Evolutionary conservation across 2,888 invertebrate genomes (phyloP), one percentile per base, ranked within the genome.

Genomic region (Emmelina monodactyla): DNA sequence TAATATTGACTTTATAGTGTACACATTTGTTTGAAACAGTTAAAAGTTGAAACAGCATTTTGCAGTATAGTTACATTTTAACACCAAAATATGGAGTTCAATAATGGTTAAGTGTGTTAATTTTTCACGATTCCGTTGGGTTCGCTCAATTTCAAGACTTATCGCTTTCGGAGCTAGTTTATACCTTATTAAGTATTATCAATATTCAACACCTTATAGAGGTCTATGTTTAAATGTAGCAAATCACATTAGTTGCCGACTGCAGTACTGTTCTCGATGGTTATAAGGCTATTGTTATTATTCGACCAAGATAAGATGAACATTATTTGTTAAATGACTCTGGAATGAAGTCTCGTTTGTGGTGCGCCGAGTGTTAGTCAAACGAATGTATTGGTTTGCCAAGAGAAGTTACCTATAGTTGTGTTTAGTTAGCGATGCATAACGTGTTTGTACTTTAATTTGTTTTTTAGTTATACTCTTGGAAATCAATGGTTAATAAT

Each of bases 401-500:
- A 73, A 75, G 78, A 76, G 73, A 75, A 78, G 79, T 79, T 79
- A 79, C 79, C 79, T 73, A 75, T 73, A 78, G 71, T 78, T 76
- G 75, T 75, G 75, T 76, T 76, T 69, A 76, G 69, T 73, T 79
- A 78, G 73, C 69, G 61, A 75, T 75, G 71, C 78, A 76, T 78
- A 79, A 78, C 78, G 76, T 79, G 78, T 79, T 78, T 79, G 78
- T 79, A 78, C 78, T 78, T 76, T 78, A 79, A 78, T 78, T 79
- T 79, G 79, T 78, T 78, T 78, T 79, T 78, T 79, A 78, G 78
- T 78, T 79, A 67, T 79, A 78, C 76, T 78, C 76, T 79, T 79
- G 79, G 78, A 79, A 78, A 78, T 78, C 78, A 75, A 76, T 78
- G 79, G 79, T 78, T 79, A 79, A 73, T 79, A 75, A 78, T 75